phyloP scores from a whole-genome alignment of 2,888 invertebrate genomes.

The Lasioglossum figueresi region DNA sequence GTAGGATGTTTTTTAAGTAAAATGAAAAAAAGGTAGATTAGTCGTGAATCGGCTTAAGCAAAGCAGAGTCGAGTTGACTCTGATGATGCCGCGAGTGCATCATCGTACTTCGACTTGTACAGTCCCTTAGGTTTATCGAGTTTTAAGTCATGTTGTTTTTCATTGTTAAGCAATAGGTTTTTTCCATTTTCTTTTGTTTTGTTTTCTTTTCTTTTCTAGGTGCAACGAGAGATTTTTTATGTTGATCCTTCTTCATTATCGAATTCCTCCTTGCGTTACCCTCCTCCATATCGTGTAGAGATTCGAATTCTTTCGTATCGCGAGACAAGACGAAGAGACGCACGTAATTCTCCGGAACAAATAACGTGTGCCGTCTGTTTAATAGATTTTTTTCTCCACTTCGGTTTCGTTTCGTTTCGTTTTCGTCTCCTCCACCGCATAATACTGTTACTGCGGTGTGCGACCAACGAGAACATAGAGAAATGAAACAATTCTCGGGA shows the following conservation, averaged over 20 bases:
- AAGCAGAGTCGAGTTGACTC: conserved; percentile 72
- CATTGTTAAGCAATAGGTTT: conserved; percentile 75
- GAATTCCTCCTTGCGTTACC: conserved; percentile 8
- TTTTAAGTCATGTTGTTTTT: conserved; percentile 81
- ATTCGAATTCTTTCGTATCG: conserved; percentile 41
- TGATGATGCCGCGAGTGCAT: conserved; percentile 71
- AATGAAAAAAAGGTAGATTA: conserved; percentile 60
- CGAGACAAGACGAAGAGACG: conserved; percentile 20
- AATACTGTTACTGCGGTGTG: conserved; percentile 60
- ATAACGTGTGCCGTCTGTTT: conserved; percentile 47
- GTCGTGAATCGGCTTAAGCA: conserved; percentile 79
- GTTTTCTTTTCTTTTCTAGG: conserved; percentile 59
- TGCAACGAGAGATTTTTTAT: conserved; percentile 64
- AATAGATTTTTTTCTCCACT: conserved; percentile 26
- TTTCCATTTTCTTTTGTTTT: not conserved
- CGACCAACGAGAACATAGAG: conserved; percentile 47
- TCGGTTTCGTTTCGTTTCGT: conserved; percentile 41
- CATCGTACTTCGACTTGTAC: conserved; percentile 81
- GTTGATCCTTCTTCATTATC: conserved; percentile 15
- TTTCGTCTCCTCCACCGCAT: conserved; percentile 49
- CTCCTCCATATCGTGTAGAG: not conserved
- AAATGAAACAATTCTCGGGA: conserved; percentile 6
- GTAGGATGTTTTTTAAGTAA: conserved; percentile 81
- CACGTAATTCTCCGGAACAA: conserved; percentile 56
- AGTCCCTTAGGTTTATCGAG: conserved; percentile 78